Evolutionary conservation across 92 coral and sea anemone genomes (phyloP), one percentile per base, ranked within the genome.

Genomic region (Desmophyllum pertusum): DNA sequence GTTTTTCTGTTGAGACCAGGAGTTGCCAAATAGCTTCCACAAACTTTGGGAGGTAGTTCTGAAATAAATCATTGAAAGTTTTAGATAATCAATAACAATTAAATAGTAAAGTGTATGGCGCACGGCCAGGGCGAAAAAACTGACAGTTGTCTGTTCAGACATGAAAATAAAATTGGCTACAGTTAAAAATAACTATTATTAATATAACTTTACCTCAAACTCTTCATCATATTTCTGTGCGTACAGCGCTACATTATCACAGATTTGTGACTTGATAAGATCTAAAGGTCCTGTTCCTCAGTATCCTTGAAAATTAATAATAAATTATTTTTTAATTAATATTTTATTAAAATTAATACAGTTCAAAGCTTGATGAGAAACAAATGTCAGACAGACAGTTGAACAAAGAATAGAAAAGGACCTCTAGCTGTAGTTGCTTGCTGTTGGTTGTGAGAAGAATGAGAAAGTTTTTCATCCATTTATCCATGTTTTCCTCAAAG

Each of bases 161-260:
- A 50, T 3, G 18, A 3, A 3, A 50, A 50, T 15, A 3, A 50
- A 50, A 13, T 10, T 50, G 3, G 18, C 18, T 21, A 50, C 2
- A 13, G 55, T 21, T 50, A 13, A 6, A 3, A 50, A 50, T 10
- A 50, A 50, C 42, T 17, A 64, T 19, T 31, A 17, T n/a, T 25
- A 27, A 53, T 53, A 5, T 18, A 53, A 2, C 27, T 29, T 59
- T 79, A 94, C 99, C 98, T 94, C 98, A 85, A 97, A 97, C 80
- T 97, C 99, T 68, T 97, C 99, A 85, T 97, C 99, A 89, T 97
- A 97, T 81, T 97, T 97, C 84, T 97, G 99, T 3, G 99, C 99
- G 84, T 97, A 97, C 45, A 97, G 88, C 25, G 92, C 93, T 42
- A 97, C 98, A 86, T 97, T 97, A 74, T 97, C 99, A 87, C 99